Evolutionary conservation across 2,888 invertebrate species (phyloP), one percentile per base, ranked within the genome.

Genomic region (Ethmia dodecea): DNA sequence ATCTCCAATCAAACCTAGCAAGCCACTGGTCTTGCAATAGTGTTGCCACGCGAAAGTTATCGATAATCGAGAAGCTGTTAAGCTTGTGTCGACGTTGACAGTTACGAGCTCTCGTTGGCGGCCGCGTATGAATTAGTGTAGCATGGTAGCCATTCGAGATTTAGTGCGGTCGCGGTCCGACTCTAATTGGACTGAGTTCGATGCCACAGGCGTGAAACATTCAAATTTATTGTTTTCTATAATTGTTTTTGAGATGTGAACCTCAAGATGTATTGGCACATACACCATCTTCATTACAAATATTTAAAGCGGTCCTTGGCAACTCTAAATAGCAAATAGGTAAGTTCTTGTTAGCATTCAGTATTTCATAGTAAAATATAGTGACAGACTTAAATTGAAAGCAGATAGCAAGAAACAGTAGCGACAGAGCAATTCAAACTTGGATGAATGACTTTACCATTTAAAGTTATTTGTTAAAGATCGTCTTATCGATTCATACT

Each of bases 91-190:
- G 64, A 71, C 55, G 63, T 69, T 49, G 75, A 79, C 78, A 73
- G 78, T 66, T 71, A 71, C 69, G 51, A 47, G 46, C 37, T 47
- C 63, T 68, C 67, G 71, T 65, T 72, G 72, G 73, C 65, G 64
- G 68, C 59, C 62, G 64, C 59, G 67, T 74, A 80, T 81, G 84
- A 84, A 84, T 84, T 84, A 81, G 86, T 84, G 84, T 83, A 84
- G 78, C 74, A 49, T 77, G 72, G 86, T 83, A 86, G 86, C 84
- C 59, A 49, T 39, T 49, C 49, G 68, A 84, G 84, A 86, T 86
- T 86, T 86, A 84, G 72, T 78, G 73, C 73, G 58, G 71, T 70
- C 68, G 67, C 60, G 61, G 62, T 58, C 53, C 53, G 56, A 55
- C 66, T 71, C 84, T 84, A 86, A 86, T 86, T 84, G 86, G 79